Evolutionary conservation across 1,140 invertebrate species (phyloP), one percentile per base, ranked within the genome.

Genomic region (Rhagoletis zephyria): DNA sequence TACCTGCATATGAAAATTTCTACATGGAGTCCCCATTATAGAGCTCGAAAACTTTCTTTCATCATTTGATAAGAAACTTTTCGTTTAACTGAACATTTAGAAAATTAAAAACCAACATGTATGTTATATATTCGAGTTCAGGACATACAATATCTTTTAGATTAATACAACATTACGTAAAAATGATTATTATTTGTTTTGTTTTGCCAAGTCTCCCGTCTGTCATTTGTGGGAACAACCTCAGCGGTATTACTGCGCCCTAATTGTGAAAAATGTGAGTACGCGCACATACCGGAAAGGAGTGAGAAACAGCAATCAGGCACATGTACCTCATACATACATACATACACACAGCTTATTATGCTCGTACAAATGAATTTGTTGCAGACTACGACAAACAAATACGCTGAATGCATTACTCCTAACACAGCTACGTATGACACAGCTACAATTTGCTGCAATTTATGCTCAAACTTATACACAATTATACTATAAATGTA

Each of bases 221-320:
- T 51, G 10, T 6, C 45, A 56, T 30, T 81, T 81, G 74, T 81
- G 74, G 74, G 74, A 81, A 81, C n/a, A 19, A 42, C 48, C 14
- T 81, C n/a, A 42, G 64, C 19, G 6, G 6, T 48, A 56, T 10
- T 56, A 48, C 74, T 81, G 45, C 48, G 74, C 74, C 74, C 74
- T 81, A 81, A 81, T 81, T 81, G 74, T 81, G 74, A 81, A 81
- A 81, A 81, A 81, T 81, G 74, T 56, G 74, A n/a, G 48, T 81
- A 48, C 10, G 48, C 45, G 48, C n/a, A 81, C 40, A 81, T 9
- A 7, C 2, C 51, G 51, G 10, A 81, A 9, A 56, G 45, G 48
- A 51, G 10, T 1, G 1, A n/a, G n/a, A n/a, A 77, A 16, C 12
- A 70, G 12, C 6, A 30, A 70, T 9, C 30, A 42, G 7, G 4